Conservation (phyloP, 2,113 vertebrate species). For the Lagopus leucura region DNA sequence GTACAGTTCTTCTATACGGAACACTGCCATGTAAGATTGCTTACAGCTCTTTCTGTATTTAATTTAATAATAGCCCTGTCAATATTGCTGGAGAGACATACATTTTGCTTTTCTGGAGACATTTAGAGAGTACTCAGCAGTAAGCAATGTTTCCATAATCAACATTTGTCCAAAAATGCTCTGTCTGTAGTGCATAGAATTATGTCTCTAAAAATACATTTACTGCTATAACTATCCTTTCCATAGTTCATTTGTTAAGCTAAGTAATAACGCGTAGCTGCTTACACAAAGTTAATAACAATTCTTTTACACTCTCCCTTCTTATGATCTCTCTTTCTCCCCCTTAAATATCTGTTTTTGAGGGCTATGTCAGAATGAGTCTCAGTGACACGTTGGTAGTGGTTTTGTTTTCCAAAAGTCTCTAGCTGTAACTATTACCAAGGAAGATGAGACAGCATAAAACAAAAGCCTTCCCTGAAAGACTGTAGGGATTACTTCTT, state of each 20-base stretch:
- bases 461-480: not conserved
- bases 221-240: not conserved
- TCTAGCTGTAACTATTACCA: not conserved
- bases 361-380: not conserved
- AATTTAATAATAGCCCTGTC: not conserved
- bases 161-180: not conserved
- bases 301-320: not conserved
- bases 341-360: not conserved
- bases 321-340: not conserved
- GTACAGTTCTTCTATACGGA: not conserved
- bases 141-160: slow-evolving; percentile 42
- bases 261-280: not conserved
- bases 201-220: slow-evolving; percentile 16
- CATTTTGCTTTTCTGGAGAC: not conserved
- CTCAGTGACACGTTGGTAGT: not conserved
- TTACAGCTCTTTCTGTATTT: not conserved
- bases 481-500: not conserved
- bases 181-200: not conserved
- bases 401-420: not conserved
- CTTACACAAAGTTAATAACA: not conserved
- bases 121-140: slow-evolving; percentile 4
- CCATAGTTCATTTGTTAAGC: slow-evolving; percentile 20
- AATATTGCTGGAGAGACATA: not conserved
- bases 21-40: not conserved
- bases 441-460: not conserved